Base-by-base conservation (phyloP, 2,888 invertebrate species). In the Cephus sareptanus region DNA sequence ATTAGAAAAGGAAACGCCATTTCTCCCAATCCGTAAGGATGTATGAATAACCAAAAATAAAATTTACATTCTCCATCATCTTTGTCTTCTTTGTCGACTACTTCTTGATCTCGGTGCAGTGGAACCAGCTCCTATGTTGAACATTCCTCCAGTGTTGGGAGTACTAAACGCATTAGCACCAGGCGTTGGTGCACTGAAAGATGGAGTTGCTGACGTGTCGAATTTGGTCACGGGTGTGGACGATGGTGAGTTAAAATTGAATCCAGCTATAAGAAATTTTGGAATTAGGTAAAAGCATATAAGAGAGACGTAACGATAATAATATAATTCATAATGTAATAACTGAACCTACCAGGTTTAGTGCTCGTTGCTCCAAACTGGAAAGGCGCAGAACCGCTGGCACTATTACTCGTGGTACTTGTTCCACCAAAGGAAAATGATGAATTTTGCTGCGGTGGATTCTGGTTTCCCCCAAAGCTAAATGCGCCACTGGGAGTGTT, bases 71-170 rank as follows among this genome's bases (percentile, higher is more conserved):
- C 88, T 90, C 88, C 89, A 91, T 90, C 90, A 91, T 90, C 91
- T 91, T 77, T 89, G 88, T 83, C 90, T 89, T 81, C 92, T 90
- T 13, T 89, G 84, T 74, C 92, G 91, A 69, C 89, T 86, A 68
- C 90, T 85, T 76, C 93, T 88, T 71, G 91, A 85, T 80, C 92
- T 89, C n/a, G 92, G 89, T n/a, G 91, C 89, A 30, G 86, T 92
- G 11, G 89, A 91, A 23, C 92, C 92, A 2, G 92, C 89, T 15
- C 93, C 93, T 79, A 93, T 93, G 83, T 90, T 93, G 82, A 93
- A 93, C 92, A 92, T 93, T 75, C 90, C 87, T 71, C 83, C 82
- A 30, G 82, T 75, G 40, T 83, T 31, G n/a, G 80, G 79, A 33
- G 83, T 80, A 40, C 80, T 81, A 40, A 85, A 85, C 1, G 83